Base-by-base conservation (phyloP, 2,888 invertebrate genomes). In the Romanomermis culicivorax region DNA sequence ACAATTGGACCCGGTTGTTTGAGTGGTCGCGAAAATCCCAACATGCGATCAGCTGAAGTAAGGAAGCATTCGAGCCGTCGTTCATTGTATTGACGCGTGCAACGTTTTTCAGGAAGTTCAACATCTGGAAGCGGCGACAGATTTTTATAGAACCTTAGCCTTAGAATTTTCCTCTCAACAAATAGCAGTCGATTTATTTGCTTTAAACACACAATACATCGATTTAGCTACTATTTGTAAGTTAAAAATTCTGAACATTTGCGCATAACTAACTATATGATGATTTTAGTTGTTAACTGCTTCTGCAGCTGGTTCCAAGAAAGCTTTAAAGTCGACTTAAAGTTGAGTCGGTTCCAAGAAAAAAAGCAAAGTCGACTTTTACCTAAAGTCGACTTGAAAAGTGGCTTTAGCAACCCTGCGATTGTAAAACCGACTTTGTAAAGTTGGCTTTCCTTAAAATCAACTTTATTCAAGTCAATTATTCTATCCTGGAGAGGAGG, bases 141-240 rank as follows among this genome's bases (percentile, higher is more conserved):
- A 97, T 72, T 99, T 93, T 75, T 89, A 89, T 74, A 97, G 97
- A 74, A 81, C 88, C 50, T 73, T 89, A 30, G 89, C 97, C 0
- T 72, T 97, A 51, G 93, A 97, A 70, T 95, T 93, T 71, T 89
- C 88, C 62, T 88, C 85, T 1, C 88, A 87, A 65, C 93, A 95
- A 71, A 80, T 93, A 52, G 86, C 89, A 3, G 85, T 95, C 1
- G 97, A 99, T 72, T 70, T 97, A 64, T 97, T 97, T 74, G 73
- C 93, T 59, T 74, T 97, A 57, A 89, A 86, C 71, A 80, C 83
- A 52, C 86, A 88, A 69, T 93, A 91, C 71, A 79, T 83, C 50
- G 97, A 99, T 73, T 73, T 97, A 57, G 87, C 95, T 4, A 85
- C 93, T 1, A 77, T 95, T 52, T 83, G 85, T 85, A 69, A 75